These are phyloP conservation scores for Muscidifurax raptorellus DNA, from an alignment of 1,140 invertebrate genomes.

Conservation along the genomic window DNA sequence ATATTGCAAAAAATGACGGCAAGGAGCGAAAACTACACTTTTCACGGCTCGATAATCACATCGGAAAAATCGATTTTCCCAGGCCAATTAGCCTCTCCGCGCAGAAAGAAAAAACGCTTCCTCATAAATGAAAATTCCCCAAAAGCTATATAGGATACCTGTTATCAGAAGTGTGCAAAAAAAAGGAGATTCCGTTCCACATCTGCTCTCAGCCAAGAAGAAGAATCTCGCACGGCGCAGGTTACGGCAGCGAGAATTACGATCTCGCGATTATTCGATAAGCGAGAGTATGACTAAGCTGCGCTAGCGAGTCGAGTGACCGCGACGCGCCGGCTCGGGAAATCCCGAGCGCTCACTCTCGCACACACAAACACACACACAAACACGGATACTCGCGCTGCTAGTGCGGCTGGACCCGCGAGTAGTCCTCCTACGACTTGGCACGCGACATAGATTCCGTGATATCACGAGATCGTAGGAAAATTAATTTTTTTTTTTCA, in stretches of 20 bases:
- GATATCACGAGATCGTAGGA: too few species aligned
- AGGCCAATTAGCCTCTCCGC: too few species aligned
- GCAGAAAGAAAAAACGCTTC: too few species aligned
- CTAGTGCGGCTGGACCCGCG: not conserved
- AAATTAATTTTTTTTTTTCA: too few species aligned
- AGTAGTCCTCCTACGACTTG: not conserved
- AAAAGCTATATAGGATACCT: too few species aligned
- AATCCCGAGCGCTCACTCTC: constrained; percentile 7
- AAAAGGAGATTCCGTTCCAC: not conserved
- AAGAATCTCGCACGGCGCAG: not conserved
- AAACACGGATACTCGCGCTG: not conserved
- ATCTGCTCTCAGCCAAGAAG: not conserved
- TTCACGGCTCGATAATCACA: too few species aligned
- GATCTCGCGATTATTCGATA: constrained; percentile 38
- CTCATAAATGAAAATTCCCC: too few species aligned
- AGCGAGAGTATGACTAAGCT: constrained; percentile 4
- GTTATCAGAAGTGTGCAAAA: too few species aligned
- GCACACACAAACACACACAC: not conserved
- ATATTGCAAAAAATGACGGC: too few species aligned
- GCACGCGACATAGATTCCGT: not conserved
- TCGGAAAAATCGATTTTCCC: too few species aligned
- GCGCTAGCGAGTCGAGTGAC: not conserved
- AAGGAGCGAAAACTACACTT: too few species aligned
- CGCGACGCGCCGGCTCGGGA: constrained; percentile 8
- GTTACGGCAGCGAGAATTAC: constrained; percentile 50